Percentiles rank a stretch among this genome's conserved stretches.
phyloP scores from a whole-genome alignment of 2,797 vertebrate species.

The Malurus leucopterus region DNA sequence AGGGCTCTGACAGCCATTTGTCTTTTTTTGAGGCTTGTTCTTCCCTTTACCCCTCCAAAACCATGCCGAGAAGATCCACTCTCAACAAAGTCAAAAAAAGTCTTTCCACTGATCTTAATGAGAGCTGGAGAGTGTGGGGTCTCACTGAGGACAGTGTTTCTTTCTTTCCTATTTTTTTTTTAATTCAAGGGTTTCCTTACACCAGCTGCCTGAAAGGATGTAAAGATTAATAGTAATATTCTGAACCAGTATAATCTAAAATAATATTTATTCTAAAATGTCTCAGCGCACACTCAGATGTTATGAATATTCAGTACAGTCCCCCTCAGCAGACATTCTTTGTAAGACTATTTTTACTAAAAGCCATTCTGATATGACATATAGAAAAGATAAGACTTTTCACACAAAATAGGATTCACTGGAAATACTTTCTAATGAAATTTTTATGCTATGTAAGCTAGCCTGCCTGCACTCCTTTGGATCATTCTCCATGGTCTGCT shows the following conservation, averaged over 20 bases:
- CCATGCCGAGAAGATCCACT: background rate
- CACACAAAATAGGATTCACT: slow-evolving; percentile 1
- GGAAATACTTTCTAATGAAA: slow-evolving; percentile 30
- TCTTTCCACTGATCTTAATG: background rate
- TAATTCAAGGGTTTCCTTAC: background rate
- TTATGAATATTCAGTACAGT: slow-evolving; percentile 22
- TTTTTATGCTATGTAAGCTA: slow-evolving; percentile 19
- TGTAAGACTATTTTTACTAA: background rate
- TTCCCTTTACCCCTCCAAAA: background rate
- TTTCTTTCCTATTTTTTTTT: background rate
- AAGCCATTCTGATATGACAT: slow-evolving; percentile 14
- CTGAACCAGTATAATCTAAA: slow-evolving; percentile 1
- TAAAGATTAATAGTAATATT: slow-evolving; percentile 12
- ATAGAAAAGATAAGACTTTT: slow-evolving; percentile 2
- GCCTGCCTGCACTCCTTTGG: background rate
- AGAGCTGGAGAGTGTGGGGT: background rate
- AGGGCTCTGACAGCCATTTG: background rate
- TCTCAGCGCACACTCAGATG: background rate
- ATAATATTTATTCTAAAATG: slow-evolving; percentile 5
- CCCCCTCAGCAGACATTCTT: background rate
- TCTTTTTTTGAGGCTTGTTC: background rate
- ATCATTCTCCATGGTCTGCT: background rate
- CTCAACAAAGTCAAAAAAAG: background rate
- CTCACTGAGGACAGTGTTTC: background rate
- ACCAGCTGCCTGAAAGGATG: background rate